Evolutionary conservation across 2,797 vertebrate species (phyloP), one percentile per base, ranked within the genome.

Genomic region (Leptatherina wallacei): DNA sequence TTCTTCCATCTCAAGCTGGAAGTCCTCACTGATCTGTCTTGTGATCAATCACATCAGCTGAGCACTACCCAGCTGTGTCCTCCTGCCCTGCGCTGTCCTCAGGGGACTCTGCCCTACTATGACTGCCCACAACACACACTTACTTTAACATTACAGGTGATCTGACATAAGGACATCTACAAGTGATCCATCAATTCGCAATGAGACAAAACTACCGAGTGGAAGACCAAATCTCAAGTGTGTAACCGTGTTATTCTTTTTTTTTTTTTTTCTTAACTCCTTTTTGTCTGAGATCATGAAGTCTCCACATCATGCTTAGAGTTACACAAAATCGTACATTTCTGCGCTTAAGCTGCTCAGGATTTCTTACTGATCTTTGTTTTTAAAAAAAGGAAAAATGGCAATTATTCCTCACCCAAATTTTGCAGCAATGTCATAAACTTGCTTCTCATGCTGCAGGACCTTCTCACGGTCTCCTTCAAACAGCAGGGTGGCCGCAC

Each of bases 371-470:
- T 38, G 22, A 22, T 35, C 47, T 68, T 32, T 36, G 29, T 42
- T 14, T 14, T 42, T 44, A 22, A 10, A 22, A 49, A 18, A 56
- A 14, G 3, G 1, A 36, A 49, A 44, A 29, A 7, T 1, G 29
- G 47, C 0, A 32, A 52, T 3, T 44, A 63, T 91, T 93, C 2
- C 94, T 93, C 92, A 99, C 98, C 98, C 97, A 89, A 99, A 99
- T 93, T 97, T 99, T 65, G 98, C 96, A 77, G 98, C 98, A 38
- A 99, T 99, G 93, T 98, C 97, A 81, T 99, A 99, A 71, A 99
- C 98, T 90, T 99, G 98, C 83, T 99, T 99, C 93, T 99, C 98
- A 18, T 99, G 97, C 89, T 99, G 98, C 90, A 99, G 94, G 83
- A 99, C 98, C 87, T 95, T 98, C 91, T 98, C 98, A 44, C 98